Evolutionary conservation across 2,888 invertebrate species (phyloP).

Genomic region (Mimas tiliae): DNA sequence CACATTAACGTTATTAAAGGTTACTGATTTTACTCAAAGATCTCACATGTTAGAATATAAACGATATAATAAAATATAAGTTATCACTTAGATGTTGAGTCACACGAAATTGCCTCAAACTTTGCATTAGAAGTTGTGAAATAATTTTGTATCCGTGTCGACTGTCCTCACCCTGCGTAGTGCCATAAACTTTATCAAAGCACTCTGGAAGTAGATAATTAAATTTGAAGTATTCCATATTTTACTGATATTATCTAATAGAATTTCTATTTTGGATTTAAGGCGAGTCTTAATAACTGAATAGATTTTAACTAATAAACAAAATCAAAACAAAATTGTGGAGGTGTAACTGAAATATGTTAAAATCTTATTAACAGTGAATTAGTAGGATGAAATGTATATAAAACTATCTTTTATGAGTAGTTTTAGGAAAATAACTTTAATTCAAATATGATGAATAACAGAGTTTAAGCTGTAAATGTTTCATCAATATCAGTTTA

Average conservation of each 20-base stretch:
- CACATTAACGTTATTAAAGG: background rate
- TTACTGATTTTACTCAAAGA: background rate
- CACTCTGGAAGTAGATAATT: constrained; percentile 11
- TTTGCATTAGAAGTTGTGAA: constrained; percentile 1
- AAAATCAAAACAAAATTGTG: background rate
- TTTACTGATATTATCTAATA: constrained; percentile 4
- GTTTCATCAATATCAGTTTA: too few species aligned
- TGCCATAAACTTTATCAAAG: constrained; percentile 14
- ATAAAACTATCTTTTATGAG: too few species aligned
- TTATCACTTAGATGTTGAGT: too few species aligned
- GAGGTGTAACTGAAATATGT: background rate
- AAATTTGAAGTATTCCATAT: background rate
- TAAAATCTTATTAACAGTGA: background rate
- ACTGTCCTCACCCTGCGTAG: background rate
- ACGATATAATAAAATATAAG: background rate
- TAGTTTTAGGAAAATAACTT: too few species aligned
- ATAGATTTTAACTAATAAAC: background rate
- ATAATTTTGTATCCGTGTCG: constrained; percentile 3
- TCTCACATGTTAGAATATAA: background rate
- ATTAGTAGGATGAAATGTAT: too few species aligned
- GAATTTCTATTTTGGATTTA: constrained; percentile 6
- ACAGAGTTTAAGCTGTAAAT: too few species aligned
- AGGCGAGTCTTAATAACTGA: background rate
- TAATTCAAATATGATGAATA: too few species aligned
- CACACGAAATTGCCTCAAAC: constrained; percentile 5